Evolutionary conservation across 1,140 invertebrate species (phyloP).

Genomic region (Drosophila cardini): DNA sequence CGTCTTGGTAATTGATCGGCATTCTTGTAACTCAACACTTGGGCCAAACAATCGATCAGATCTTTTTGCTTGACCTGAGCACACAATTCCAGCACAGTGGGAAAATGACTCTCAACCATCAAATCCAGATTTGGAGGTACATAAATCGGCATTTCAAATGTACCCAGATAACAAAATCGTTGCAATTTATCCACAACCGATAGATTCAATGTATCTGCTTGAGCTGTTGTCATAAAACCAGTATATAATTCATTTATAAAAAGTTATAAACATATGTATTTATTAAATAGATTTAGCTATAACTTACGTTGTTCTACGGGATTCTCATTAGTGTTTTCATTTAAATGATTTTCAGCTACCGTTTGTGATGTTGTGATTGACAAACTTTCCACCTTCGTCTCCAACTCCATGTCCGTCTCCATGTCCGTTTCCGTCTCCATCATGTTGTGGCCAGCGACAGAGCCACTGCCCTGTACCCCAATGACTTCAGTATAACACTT

Average conservation of each 20-base stretch:
- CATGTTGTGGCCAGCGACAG: conserved; percentile 16
- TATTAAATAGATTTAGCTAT: no score
- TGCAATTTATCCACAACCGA: conserved; percentile 50
- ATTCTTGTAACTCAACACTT: conserved; percentile 28
- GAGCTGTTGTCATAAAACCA: not conserved
- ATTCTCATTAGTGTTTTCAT: not conserved
- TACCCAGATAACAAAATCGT: conserved; percentile 76
- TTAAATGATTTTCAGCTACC: not conserved
- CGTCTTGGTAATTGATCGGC: conserved; percentile 45
- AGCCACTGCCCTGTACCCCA: conserved; percentile 16
- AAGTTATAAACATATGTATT: not conserved
- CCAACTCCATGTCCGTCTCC: not conserved
- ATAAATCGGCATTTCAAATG: conserved; percentile 62
- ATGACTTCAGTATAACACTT: not conserved
- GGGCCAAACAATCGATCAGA: conserved; percentile 42
- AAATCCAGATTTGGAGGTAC: conserved; percentile 28
- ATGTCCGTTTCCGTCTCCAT: not conserved
- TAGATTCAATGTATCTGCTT: conserved; percentile 1
- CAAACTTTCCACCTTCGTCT: not conserved
- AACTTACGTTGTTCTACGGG: not conserved
- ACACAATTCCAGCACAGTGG: conserved; percentile 34
- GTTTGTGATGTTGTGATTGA: not conserved
- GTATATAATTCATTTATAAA: not conserved
- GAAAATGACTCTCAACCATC: conserved; percentile 28
- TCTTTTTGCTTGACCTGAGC: conserved; percentile 21